A percentile compares a stretch with the other conserved stretches of the same genome.
Conservation (phyloP, 2,113 vertebrate genomes). For the Oncorhynchus mykiss region DNA sequence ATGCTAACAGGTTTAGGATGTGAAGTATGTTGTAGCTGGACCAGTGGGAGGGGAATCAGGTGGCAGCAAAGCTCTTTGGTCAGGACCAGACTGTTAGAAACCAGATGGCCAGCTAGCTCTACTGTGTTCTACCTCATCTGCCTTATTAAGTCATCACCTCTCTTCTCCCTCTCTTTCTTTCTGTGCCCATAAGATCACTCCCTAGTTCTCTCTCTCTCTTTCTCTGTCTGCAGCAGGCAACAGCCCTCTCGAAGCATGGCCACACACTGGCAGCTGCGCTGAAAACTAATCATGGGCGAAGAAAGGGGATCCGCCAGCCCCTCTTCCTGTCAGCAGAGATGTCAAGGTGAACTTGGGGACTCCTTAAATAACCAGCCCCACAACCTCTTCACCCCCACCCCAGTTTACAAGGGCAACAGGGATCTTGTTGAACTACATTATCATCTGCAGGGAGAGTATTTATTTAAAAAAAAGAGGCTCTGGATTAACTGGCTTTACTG, state of each 20-base stretch:
- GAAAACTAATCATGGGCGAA: constrained; percentile 66
- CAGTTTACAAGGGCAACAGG: constrained; percentile 54
- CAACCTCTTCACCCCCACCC: constrained; percentile 45
- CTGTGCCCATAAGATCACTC: no score
- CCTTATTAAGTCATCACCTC: no score
- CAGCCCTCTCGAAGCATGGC: constrained; percentile 54
- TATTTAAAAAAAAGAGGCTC: background rate
- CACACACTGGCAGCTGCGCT: constrained; percentile 67
- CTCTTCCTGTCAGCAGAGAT: constrained; percentile 76
- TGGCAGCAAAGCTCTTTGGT: constrained; percentile 25
- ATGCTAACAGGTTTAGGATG: constrained; percentile 51
- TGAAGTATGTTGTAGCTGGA: constrained; percentile 34
- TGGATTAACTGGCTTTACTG: constrained; percentile 41
- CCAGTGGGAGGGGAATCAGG: constrained; percentile 27
- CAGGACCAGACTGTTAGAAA: constrained; percentile 47
- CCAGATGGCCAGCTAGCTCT: constrained; percentile 49
- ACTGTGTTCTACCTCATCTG: background rate
- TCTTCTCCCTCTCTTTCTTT: no score
- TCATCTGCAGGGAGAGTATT: constrained; percentile 19
- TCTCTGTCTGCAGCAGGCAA: constrained; percentile 26
- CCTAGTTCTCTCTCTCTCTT: background rate
- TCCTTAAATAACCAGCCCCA: constrained; percentile 70
- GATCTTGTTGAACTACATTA: constrained; percentile 43
- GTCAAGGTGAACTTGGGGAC: constrained; percentile 77
- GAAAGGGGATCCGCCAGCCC: constrained; percentile 69